phyloP scores from a whole-genome alignment of 2,888 invertebrate species.

The Synanthedon myopaeformis region DNA sequence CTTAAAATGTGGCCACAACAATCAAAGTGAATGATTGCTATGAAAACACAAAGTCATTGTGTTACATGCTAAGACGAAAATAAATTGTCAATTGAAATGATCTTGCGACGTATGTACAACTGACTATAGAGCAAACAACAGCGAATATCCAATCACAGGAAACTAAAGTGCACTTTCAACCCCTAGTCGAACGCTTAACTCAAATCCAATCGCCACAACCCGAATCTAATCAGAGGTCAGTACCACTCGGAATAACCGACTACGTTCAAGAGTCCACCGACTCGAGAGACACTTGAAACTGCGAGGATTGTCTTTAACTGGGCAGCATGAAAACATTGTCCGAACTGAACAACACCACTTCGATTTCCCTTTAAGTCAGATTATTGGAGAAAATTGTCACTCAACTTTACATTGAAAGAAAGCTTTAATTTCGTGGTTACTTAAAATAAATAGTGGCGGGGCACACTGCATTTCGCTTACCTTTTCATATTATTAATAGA shows the following conservation, averaged over 20 bases:
- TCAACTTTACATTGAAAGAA: no score
- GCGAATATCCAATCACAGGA: neutral
- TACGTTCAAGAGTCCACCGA: conserved; percentile 32
- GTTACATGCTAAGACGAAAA: no score
- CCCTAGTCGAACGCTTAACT: conserved; percentile 31
- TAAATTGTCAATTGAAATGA: no score
- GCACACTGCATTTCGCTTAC: no score
- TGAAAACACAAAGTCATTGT: no score
- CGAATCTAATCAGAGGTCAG: conserved; percentile 45
- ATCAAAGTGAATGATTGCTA: neutral
- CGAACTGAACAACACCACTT: no score
- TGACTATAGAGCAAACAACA: neutral
- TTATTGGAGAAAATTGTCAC: no score
- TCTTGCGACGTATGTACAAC: no score
- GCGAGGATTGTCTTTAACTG: conserved; percentile 22
- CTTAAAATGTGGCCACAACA: neutral
- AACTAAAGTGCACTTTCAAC: neutral
- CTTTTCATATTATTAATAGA: no score
- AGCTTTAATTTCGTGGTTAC: no score
- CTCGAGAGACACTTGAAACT: conserved; percentile 24
- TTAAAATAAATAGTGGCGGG: no score
- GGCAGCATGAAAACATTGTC: conserved; percentile 9
- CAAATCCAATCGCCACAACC: conserved; percentile 40
- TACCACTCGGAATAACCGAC: conserved; percentile 18
- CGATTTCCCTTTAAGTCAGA: no score